A percentile compares a stretch with the other conserved stretches of the same genome.
phyloP scores from a whole-genome alignment of 2,797 vertebrate genomes.

The Nannoperca australis region DNA sequence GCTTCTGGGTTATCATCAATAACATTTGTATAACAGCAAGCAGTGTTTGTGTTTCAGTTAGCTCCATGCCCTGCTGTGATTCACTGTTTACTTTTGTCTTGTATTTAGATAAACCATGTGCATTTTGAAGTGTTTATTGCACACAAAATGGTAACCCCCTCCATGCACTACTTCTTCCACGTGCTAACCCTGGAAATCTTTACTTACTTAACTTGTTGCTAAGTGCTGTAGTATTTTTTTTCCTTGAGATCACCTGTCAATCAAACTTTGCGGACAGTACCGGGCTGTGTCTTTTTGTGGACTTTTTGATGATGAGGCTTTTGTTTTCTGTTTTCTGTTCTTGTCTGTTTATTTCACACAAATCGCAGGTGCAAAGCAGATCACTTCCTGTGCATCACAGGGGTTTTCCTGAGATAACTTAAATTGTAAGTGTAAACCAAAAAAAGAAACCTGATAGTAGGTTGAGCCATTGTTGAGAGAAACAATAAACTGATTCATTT shows the following conservation, averaged over 20 bases:
- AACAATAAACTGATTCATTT: constrained; percentile 14
- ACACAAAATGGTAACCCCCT: constrained; percentile 13
- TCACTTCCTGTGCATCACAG: constrained; percentile 25
- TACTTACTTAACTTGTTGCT: constrained; percentile 9
- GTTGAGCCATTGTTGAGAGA: constrained; percentile 12
- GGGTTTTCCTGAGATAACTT: constrained; percentile 37
- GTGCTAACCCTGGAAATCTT: constrained; percentile 2
- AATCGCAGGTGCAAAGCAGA: constrained; percentile 32
- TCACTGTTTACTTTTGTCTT: constrained; percentile 58
- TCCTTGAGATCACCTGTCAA: constrained; percentile 11
- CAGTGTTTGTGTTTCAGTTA: constrained; percentile 56
- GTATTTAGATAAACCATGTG: constrained; percentile 47
- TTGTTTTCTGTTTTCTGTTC: constrained; percentile 11
- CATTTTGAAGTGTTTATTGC: constrained; percentile 62
- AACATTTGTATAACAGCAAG: constrained; percentile 65
- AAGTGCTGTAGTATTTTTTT: not conserved
- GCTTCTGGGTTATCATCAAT: constrained; percentile 73
- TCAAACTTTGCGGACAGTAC: not conserved
- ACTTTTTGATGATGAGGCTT: constrained; percentile 5
- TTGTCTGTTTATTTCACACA: constrained; percentile 13
- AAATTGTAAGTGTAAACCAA: not conserved
- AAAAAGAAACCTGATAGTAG: not conserved
- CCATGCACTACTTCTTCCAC: not conserved
- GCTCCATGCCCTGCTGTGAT: constrained; percentile 40
- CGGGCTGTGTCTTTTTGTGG: not conserved